These are phyloP conservation scores for Colaptes auratus DNA, from an alignment of 2,113 vertebrate species.

Conservation along the genomic window DNA sequence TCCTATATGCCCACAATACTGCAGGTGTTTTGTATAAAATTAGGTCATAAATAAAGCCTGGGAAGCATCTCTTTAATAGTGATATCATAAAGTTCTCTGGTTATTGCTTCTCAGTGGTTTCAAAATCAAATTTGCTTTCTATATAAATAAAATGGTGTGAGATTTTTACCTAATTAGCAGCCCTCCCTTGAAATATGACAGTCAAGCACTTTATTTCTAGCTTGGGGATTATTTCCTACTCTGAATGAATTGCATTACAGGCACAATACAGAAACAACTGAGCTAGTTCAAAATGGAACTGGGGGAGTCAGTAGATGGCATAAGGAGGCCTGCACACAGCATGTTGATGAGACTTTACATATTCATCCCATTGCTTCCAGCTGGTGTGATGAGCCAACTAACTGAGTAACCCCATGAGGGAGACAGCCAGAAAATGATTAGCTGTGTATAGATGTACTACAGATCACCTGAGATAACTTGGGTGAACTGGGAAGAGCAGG, in stretches of 20 bases:
- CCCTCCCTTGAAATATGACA: conserved; percentile 29
- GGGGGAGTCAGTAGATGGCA: background rate
- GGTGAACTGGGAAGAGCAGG: background rate
- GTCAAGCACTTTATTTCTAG: conserved; percentile 35
- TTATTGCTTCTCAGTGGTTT: conserved; percentile 47
- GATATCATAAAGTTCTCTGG: conserved; percentile 30
- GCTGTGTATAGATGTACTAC: background rate
- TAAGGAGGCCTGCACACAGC: background rate
- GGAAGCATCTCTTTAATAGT: conserved; percentile 5
- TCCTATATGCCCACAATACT: background rate
- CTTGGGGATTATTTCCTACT: conserved; percentile 31
- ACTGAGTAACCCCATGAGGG: background rate
- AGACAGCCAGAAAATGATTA: background rate
- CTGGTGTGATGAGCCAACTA: background rate
- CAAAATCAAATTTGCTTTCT: conserved; percentile 49
- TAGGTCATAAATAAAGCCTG: conserved; percentile 22
- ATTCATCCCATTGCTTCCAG: background rate
- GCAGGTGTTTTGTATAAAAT: conserved; percentile 12
- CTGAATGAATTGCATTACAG: conserved; percentile 1
- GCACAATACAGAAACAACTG: conserved; percentile 28
- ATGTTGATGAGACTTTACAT: background rate
- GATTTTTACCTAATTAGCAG: conserved; percentile 58
- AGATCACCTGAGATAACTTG: background rate
- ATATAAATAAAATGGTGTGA: conserved; percentile 42
- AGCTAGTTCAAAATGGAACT: background rate